phyloP scores from a whole-genome alignment of 23 tunicate genomes.

The Styela clava region DNA sequence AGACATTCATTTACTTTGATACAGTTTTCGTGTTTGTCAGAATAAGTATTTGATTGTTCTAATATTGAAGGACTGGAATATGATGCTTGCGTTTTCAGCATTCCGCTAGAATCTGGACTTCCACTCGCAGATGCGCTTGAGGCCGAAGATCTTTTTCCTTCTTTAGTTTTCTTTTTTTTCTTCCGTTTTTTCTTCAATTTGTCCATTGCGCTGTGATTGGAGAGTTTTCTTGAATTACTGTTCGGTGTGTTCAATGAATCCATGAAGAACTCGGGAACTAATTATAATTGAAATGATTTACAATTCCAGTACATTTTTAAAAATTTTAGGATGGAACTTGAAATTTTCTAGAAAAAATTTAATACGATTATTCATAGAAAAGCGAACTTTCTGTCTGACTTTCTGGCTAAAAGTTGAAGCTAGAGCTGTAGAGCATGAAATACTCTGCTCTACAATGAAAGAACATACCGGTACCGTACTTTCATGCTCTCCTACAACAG shows the following conservation, averaged over 20 bases:
- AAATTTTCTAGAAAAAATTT: too few relatives aligned
- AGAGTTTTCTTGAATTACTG: slow-evolving; percentile 27
- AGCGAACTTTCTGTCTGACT: too few relatives aligned
- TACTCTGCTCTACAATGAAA: too few relatives aligned
- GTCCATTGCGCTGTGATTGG: slow-evolving; percentile 71
- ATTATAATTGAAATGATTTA: background rate
- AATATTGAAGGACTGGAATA: slow-evolving; percentile 61
- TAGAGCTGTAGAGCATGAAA: too few relatives aligned
- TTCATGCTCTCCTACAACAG: too few relatives aligned
- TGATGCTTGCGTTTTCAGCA: slow-evolving; percentile 67
- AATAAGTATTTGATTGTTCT: slow-evolving; percentile 15
- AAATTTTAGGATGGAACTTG: too few relatives aligned
- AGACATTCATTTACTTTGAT: slow-evolving; percentile 57
- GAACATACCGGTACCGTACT: too few relatives aligned
- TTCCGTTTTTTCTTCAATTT: slow-evolving; percentile 66
- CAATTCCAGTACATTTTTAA: too few relatives aligned
- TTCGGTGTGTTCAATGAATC: slow-evolving; percentile 34
- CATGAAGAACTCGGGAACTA: slow-evolving; percentile 6
- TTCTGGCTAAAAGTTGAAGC: too few relatives aligned
- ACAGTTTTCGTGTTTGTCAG: slow-evolving; percentile 16
- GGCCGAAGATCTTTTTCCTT: slow-evolving; percentile 75
- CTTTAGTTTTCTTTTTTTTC: slow-evolving; percentile 53
- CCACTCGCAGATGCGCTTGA: slow-evolving; percentile 65
- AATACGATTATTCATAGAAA: too few relatives aligned
- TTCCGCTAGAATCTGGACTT: slow-evolving; percentile 70